Base-by-base conservation (phyloP, 2,797 vertebrate genomes). In the Sebastes dallii region DNA sequence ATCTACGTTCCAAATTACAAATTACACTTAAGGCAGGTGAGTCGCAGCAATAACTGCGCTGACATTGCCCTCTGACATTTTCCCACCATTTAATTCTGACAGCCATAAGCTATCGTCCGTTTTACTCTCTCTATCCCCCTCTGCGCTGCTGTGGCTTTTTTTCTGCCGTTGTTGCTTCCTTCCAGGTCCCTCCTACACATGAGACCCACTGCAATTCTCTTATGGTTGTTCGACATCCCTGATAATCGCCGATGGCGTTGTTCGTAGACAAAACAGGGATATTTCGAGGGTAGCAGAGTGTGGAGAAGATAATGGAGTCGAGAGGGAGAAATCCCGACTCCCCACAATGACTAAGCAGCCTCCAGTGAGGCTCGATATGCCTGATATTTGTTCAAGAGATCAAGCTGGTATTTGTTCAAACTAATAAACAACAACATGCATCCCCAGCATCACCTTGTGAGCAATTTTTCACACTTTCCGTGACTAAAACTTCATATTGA, bases 261-360 rank as follows among this genome's bases (percentile, higher is more conserved):
- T 89, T 87, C 58, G 54, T 64, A 90, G 88, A 93, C 90, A 85
- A 90, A 90, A 84, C 84, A 66, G 78, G 87, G 89, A 79, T 90
- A 89, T 88, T 90, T 87, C 24, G 77, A 89, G 62, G 78, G 81
- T 66, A 83, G 85, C 67, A 30, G 84, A 84, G 85, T 89, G 84
- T 81, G 86, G 81, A 86, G 78, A 77, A 91, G 89, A 92, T 93
- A 94, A 91, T 89, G 80, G 84, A 92, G 88, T 87, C 84, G 82
- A 85, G 88, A 81, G 88, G 85, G 84, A 88, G 73, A 88, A 85
- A 87, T 87, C 68, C 75, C 30, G 80, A 89, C 88, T 84, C 83
- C 88, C 70, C 50, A 64, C 86, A 25, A 79, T 91, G 92, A 92
- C 91, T 87, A 89, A 91, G 88, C 77, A 86, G 87, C 85, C 88